Evolutionary conservation across 1,140 invertebrate species (phyloP).

Genomic region (Zaprionus vittiger): DNA sequence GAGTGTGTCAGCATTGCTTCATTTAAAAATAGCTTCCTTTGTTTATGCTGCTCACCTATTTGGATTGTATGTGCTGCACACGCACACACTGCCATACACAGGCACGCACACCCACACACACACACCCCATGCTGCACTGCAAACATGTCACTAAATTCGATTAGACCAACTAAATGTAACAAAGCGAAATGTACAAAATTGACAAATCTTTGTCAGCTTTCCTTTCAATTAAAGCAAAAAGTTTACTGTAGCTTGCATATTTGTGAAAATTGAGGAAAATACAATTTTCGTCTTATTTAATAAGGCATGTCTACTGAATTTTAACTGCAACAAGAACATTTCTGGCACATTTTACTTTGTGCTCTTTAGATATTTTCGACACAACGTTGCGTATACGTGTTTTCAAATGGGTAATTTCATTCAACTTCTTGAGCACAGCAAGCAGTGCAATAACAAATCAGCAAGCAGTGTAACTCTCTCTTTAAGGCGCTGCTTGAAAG

Average conservation of each 20-base stretch:
- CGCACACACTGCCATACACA: neutral
- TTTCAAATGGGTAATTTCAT: no score
- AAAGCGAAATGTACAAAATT: neutral
- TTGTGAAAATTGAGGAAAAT: no score
- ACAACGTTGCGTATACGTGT: no score
- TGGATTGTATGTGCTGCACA: slow-evolving; percentile 26
- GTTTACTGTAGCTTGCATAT: no score
- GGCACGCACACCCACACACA: neutral
- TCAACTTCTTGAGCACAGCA: no score
- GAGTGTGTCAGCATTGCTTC: slow-evolving; percentile 38
- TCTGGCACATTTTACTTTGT: no score
- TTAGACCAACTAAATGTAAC: neutral
- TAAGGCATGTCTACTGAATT: no score
- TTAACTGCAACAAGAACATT: no score
- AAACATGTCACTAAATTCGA: slow-evolving; percentile 1
- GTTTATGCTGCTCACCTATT: slow-evolving; percentile 39
- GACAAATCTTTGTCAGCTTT: neutral
- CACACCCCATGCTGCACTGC: neutral
- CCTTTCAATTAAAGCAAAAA: neutral
- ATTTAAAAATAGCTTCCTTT: slow-evolving; percentile 55
- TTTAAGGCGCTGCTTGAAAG: neutral
- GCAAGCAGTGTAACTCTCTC: no score
- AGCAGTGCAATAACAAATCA: no score
- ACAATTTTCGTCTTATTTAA: no score
- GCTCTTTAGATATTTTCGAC: no score